Base-by-base conservation (phyloP, 1,140 invertebrate species). In the Drosophila mayri region DNA sequence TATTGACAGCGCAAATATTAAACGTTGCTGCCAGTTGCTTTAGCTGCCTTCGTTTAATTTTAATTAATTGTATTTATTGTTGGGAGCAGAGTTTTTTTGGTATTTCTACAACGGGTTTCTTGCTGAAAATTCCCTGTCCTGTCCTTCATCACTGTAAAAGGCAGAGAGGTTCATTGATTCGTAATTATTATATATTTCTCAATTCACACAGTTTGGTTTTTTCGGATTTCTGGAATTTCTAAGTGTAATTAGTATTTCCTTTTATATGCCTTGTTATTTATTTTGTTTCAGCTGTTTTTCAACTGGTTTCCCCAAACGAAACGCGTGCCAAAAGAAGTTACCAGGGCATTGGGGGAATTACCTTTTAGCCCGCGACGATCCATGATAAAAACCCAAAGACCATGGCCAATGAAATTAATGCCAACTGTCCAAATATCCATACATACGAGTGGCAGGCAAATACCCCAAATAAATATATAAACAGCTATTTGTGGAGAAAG, bases 1-100 rank as follows among this genome's bases (percentile, higher is more conserved):
- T 88, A 90, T 88, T 88, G 85, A 90, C 84, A 84, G 73, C 66
- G 49, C 80, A 90, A 88, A 90, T 88, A 87, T 84, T 83, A 76
- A 87, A 76, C 20, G 64, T 41, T 52, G 44, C 40, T 40, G 41
- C 22, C 25, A 4, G 38, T 64, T 73, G 70, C 50, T 74, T 25
- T 25, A 25, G 47, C 75, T 76, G 46, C 72, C 63, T 87, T 87
- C 60, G 76, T 35, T 80, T 88, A 80, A 87, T 84, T 88, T 90
- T 72, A 90, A 90, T 88, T 90, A 88, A 88, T 90, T 87, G 83
- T 79, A 14, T 43, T 71, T 75, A 83, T 82, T 85, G 81, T 77
- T 62, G 52, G 30, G 30, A 22, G 52, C 49, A 63, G 28, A 59
- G 41, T 30, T 7, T 30, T 30, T 54, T 77, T 64, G 66, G 41